These are phyloP conservation scores for Tryphoninae sp. DNA, from an alignment of 2,888 invertebrate species.

Conservation along the genomic window DNA sequence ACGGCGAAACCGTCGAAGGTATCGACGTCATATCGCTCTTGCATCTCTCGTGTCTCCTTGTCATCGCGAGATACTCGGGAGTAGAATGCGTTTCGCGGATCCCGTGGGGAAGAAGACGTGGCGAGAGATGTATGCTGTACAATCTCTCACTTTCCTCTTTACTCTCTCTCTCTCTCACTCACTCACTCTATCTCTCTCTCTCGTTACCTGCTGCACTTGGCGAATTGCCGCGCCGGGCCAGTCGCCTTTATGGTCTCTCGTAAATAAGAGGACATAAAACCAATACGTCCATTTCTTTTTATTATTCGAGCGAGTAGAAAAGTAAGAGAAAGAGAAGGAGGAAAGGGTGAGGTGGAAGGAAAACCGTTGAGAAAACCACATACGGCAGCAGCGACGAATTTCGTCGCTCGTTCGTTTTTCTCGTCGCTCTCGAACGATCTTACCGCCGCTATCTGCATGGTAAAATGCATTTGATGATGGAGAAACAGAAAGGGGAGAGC, in stretches of 20 bases:
- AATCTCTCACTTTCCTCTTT: neutral
- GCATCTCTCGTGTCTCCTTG: conserved; percentile 42
- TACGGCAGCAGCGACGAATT: conserved; percentile 12
- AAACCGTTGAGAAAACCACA: neutral
- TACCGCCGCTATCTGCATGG: conserved; percentile 68
- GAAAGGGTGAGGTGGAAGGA: neutral
- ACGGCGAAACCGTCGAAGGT: conserved; percentile 9
- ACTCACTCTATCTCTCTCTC: conserved; percentile 36
- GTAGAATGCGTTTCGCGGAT: conserved; percentile 28
- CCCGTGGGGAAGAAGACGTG: conserved; percentile 61
- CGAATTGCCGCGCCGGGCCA: conserved; percentile 66
- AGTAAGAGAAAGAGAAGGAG: conserved; percentile 23
- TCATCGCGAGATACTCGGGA: conserved; percentile 18
- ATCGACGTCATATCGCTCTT: conserved; percentile 26
- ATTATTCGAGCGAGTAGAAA: conserved; percentile 29
- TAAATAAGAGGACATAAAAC: conserved; percentile 78
- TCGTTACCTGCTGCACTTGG: conserved; percentile 62
- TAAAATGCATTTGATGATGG: conserved; percentile 45
- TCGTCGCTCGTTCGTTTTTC: conserved; percentile 28
- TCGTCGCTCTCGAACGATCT: neutral
- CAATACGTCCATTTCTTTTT: conserved; percentile 71
- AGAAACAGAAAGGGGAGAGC: conserved; percentile 46
- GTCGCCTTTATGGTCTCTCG: conserved; percentile 76
- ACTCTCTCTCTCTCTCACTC: conserved; percentile 37
- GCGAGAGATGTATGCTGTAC: conserved; percentile 42